These are phyloP conservation scores for Podilymbus podiceps DNA, from an alignment of 2,113 vertebrate species.

Conservation along the genomic window DNA sequence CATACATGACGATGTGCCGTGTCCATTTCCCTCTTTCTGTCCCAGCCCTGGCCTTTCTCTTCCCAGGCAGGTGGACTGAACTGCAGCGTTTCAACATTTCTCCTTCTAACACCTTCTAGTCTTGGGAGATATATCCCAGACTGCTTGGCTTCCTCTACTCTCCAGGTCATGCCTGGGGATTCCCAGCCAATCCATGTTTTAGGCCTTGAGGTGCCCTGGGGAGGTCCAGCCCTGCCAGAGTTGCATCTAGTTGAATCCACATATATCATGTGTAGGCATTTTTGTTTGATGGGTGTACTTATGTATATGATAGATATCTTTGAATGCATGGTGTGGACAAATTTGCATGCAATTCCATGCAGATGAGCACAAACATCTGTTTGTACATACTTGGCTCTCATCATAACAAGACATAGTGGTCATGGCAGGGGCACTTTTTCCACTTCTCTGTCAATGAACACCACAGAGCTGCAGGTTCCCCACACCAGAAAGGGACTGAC, in stretches of 20 bases:
- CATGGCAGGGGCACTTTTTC: background rate
- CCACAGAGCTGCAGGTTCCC: background rate
- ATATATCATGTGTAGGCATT: background rate
- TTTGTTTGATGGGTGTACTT: background rate
- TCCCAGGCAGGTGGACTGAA: background rate
- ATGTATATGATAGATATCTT: background rate
- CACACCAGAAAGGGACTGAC: background rate
- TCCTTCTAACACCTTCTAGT: background rate
- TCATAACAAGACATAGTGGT: background rate
- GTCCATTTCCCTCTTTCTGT: background rate
- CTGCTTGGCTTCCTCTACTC: background rate
- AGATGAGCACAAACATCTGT: background rate
- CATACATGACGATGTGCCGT: accelerated
- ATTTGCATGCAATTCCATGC: background rate
- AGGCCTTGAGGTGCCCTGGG: background rate
- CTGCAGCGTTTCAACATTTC: background rate
- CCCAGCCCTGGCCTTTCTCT: background rate
- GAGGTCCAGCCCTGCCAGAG: background rate
- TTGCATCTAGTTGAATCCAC: background rate
- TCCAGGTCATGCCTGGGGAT: background rate
- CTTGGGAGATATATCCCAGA: background rate
- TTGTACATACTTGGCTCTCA: background rate
- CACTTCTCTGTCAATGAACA: background rate
- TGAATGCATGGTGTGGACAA: background rate
- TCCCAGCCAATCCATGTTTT: background rate